Evolutionary conservation across 1,140 invertebrate species (phyloP).

Genomic region (Lordiphosa mommai): DNA sequence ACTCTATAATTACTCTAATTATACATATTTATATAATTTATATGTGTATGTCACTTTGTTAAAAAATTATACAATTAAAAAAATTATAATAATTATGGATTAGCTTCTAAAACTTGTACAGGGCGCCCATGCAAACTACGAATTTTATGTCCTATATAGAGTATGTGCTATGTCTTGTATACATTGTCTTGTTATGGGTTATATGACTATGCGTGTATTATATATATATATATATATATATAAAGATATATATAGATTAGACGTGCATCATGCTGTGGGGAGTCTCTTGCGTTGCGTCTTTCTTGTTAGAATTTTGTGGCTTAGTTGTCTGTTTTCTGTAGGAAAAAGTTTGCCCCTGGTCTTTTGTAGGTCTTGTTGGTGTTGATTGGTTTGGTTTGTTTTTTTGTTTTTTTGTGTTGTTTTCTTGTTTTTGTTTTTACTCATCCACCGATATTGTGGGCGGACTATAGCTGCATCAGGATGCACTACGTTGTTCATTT

Average conservation of each 20-base stretch:
- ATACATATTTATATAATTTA: conserved; percentile 9
- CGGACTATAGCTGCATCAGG: conserved; percentile 78
- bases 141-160: conserved; percentile 55
- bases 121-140: conserved; percentile 38
- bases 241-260: conserved; percentile 64
- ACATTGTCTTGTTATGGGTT: conserved; percentile 74
- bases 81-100: conserved; percentile 41
- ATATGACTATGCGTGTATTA: conserved; percentile 66
- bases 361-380: conserved; percentile 41
- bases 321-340: conserved; percentile 48
- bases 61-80: conserved; percentile 52
- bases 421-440: conserved; percentile 18
- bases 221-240: conserved; percentile 29
- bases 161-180: conserved; percentile 77
- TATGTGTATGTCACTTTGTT: conserved; percentile 48
- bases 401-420: conserved; percentile 5
- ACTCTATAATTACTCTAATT: conserved; percentile 8
- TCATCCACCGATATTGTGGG: conserved; percentile 71
- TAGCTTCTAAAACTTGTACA: conserved; percentile 74
- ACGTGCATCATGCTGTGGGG: conserved; percentile 66
- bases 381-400: conserved; percentile 15
- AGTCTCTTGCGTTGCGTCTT: conserved; percentile 76
- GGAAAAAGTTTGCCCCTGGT: conserved; percentile 52
- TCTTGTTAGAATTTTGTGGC: conserved; percentile 71
- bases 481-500: conserved; percentile 80